Percentiles rank a stretch among this genome's conserved stretches.
phyloP scores from a whole-genome alignment of 2,113 vertebrate genomes.

The Haplochromis burtoni region DNA sequence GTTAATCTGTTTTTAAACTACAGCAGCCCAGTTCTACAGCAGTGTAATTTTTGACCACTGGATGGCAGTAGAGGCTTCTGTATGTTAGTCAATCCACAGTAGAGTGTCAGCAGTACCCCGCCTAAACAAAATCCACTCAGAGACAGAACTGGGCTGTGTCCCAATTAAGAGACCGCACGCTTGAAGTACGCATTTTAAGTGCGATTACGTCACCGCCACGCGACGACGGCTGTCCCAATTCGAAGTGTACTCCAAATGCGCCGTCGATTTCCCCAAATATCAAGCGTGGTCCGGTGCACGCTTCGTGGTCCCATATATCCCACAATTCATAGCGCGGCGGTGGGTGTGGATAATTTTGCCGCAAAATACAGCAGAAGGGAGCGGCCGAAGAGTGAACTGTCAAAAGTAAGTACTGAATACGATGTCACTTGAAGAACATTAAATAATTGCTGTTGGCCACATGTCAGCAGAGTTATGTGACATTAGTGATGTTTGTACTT shows the following conservation, averaged over 20 bases:
- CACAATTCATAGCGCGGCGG: rapidly evolving
- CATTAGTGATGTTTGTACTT: no score
- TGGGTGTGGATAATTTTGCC: no score
- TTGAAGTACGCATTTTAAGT: rapidly evolving
- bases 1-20: not conserved
- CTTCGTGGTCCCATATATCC: no score
- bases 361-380: no score
- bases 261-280: not conserved
- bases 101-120: rapidly evolving
- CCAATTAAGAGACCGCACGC: rapidly evolving
- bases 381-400: no score
- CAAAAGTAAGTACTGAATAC: no score
- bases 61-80: not conserved
- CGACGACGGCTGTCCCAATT: not conserved
- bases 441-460: no score
- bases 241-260: not conserved
- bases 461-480: no score
- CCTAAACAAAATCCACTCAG: not conserved
- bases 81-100: not conserved
- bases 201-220: rapidly evolving
- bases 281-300: rapidly evolving
- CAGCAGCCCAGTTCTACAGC: not conserved
- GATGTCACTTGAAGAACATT: no score
- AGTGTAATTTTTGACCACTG: not conserved
- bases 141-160: not conserved